Base-by-base conservation (phyloP, 2,113 vertebrate genomes). In the Phodopus roborovskii region DNA sequence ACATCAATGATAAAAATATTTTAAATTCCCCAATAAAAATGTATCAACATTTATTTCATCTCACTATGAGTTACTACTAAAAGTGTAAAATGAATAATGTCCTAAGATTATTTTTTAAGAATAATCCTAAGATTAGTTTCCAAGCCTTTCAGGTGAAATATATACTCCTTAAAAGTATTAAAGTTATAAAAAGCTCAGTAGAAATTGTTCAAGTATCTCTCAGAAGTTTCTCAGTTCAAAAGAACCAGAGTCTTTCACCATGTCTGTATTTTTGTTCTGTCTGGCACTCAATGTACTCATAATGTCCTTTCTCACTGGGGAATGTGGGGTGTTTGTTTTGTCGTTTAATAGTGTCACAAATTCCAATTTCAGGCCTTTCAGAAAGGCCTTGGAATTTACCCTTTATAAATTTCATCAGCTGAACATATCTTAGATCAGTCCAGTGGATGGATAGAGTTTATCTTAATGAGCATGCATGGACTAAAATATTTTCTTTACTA, bases 221-320 rank as follows among this genome's bases (percentile, higher is more conserved):
- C 13, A 48, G 24, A 88, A 22, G 2, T 70, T 15, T 84, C 3
- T 84, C 15, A 48, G 39, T 15, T 70, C 11, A 70, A 42, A n/a
- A 58, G 36, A 9, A 4, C 12, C 4, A 17, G 9, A 42, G 20
- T 33, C 39, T 8, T 30, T 19, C n/a, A 20, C 3, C 0, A 3
- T 22, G 53, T 42, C 64, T 82, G 19, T 53, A 2, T 33, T 91
- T 71, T 45, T 5, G 36, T 36, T 22, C 64, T 82, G 5, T 45
- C 64, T 33, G 19, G 4, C 53, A 42, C 66, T 60, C 64, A 33
- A 17, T 15, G 5, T 20, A 10, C 17, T 33, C 26, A 39, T 24
- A 28, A 42, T 45, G 39, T 1, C 77, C 13, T 15, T n/a, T 45
- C 15, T 83, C 82, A 64, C 8, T 45, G 39, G 39, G 8, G 19